Evolutionary conservation across 2,113 vertebrate species (phyloP).

Genomic region (Pachypanchax playfairii): DNA sequence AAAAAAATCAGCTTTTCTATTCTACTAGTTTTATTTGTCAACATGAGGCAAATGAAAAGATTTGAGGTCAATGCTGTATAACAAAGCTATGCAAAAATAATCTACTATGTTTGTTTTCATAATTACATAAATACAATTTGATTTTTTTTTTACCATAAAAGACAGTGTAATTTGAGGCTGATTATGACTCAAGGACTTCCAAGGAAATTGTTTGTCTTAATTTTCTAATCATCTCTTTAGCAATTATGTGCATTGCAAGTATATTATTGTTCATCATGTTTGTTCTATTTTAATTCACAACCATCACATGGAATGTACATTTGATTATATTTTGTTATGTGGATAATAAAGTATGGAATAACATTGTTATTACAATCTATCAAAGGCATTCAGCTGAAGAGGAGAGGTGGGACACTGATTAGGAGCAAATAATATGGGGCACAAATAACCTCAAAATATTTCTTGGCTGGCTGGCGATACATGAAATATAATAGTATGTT

Average conservation of each 20-base stretch:
- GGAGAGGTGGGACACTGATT: conserved; percentile 4
- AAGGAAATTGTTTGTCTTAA: conserved; percentile 59
- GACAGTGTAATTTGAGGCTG: conserved; percentile 69
- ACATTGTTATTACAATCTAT: conserved; percentile 34
- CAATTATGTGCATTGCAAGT: conserved; percentile 74
- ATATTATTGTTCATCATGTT: conserved; percentile 62
- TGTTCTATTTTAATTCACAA: conserved; percentile 62
- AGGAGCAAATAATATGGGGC: no score
- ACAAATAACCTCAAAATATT: neutral
- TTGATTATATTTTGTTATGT: conserved; percentile 69
- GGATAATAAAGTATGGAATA: conserved; percentile 17
- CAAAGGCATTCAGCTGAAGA: conserved; percentile 42
- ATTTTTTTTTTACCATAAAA: conserved; percentile 56
- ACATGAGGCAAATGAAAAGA: conserved; percentile 43
- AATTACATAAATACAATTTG: conserved; percentile 72
- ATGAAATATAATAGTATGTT: neutral
- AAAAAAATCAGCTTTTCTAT: conserved; percentile 76
- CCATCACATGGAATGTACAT: conserved; percentile 70
- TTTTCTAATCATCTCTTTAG: conserved; percentile 67
- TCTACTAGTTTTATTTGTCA: conserved; percentile 70
- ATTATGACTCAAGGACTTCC: conserved; percentile 77
- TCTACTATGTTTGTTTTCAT: conserved; percentile 70
- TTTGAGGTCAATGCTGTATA: conserved; percentile 64
- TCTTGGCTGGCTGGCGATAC: conserved; percentile 45
- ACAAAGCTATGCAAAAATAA: conserved; percentile 27